Evolutionary conservation across 1,140 invertebrate species (phyloP).

Genomic region (Drosophila triauraria): DNA sequence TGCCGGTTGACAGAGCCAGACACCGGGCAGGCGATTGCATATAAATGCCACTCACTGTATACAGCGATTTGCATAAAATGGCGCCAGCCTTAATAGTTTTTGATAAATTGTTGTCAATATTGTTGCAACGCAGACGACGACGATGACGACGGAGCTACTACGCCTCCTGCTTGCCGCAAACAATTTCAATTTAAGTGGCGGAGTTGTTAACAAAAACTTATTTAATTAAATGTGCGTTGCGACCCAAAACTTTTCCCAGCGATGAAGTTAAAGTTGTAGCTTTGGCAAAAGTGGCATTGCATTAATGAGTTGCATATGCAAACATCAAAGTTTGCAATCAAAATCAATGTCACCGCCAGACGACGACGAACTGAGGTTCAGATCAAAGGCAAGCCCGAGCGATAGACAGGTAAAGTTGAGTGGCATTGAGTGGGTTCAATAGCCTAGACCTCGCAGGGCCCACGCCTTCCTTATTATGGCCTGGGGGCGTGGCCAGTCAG

Average conservation of each 20-base stretch:
- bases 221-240: slow-evolving; percentile 66
- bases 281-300: slow-evolving; percentile 40
- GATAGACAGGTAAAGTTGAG: slow-evolving; percentile 25
- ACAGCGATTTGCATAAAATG: slow-evolving; percentile 52
- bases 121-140: slow-evolving; percentile 19
- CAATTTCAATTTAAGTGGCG: slow-evolving; percentile 19
- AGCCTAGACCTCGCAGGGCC: slow-evolving; percentile 21
- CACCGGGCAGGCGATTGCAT: slow-evolving; percentile 50
- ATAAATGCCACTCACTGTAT: slow-evolving; percentile 58
- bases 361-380: slow-evolving; percentile 25
- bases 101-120: slow-evolving; percentile 61
- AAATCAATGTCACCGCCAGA: slow-evolving; percentile 70
- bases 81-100: slow-evolving; percentile 52
- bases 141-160: background rate
- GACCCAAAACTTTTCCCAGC: slow-evolving; percentile 29
- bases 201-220: slow-evolving; percentile 59
- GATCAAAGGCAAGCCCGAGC: slow-evolving; percentile 18
- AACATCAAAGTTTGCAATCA: slow-evolving; percentile 62
- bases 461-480: background rate
- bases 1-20: slow-evolving; percentile 41
- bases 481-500: slow-evolving; percentile 52
- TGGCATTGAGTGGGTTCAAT: slow-evolving; percentile 59
- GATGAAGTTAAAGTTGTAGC: slow-evolving; percentile 23
- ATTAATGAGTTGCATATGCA: slow-evolving; percentile 68
- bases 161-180: slow-evolving; percentile 3